Evolutionary conservation across 2,888 invertebrate genomes (phyloP).

Genomic region (Elegia similella): DNA sequence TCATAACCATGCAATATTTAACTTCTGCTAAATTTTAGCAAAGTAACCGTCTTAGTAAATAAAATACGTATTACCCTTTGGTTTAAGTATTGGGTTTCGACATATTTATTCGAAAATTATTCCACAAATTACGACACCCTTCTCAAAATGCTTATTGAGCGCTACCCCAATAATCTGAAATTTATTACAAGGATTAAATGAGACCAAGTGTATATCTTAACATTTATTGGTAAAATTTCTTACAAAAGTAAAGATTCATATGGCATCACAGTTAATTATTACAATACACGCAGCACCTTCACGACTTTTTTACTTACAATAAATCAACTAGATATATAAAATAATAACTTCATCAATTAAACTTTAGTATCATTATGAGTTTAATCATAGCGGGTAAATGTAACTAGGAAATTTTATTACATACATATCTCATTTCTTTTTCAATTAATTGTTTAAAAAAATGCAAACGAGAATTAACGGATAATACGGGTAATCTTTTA

Average conservation of each 20-base stretch:
- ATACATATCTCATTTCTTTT: too few relatives aligned
- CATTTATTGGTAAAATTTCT: slow-evolving; percentile 17
- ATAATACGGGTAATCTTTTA: too few relatives aligned
- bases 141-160: slow-evolving; percentile 3
- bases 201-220: slow-evolving; percentile 11
- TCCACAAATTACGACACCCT: not conserved
- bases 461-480: too few relatives aligned
- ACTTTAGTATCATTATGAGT: too few relatives aligned
- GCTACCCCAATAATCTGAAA: slow-evolving; percentile 3
- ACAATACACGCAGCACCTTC: slow-evolving; percentile 30
- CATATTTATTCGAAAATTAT: not conserved
- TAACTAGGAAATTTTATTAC: too few relatives aligned
- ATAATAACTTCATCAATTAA: slow-evolving; percentile 4
- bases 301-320: slow-evolving; percentile 13
- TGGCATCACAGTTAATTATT: slow-evolving; percentile 35
- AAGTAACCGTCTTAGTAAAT: too few relatives aligned
- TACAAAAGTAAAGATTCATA: slow-evolving; percentile 23
- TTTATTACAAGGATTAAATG: slow-evolving; percentile 8
- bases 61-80: too few relatives aligned
- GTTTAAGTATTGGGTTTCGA: not conserved
- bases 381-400: too few relatives aligned
- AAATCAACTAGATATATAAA: slow-evolving; percentile 9
- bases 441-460: too few relatives aligned
- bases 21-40: too few relatives aligned
- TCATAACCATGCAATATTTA: too few relatives aligned